Percentiles rank a stretch among this genome's conserved stretches.
Conservation (phyloP, 2,797 vertebrate species). For the Cirrhinus mrigala region DNA sequence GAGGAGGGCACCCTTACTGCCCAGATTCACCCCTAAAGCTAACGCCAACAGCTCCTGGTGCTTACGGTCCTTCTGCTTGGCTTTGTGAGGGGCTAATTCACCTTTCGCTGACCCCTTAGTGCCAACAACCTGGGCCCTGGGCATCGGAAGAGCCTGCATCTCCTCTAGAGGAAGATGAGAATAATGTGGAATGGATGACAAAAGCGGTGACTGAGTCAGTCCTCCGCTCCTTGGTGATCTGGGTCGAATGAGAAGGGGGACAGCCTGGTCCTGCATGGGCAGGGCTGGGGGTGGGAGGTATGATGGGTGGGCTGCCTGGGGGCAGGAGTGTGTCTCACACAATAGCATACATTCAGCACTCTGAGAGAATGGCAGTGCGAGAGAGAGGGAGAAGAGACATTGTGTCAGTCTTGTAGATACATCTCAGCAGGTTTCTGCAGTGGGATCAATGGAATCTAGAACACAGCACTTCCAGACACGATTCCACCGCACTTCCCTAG, state of each 20-base stretch:
- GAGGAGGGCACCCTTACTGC: constrained; percentile 85
- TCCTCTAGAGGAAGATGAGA: constrained; percentile 69
- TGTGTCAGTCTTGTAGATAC: constrained; percentile 69
- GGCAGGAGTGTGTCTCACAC: constrained; percentile 89
- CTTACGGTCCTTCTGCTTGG: constrained; percentile 85
- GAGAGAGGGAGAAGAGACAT: constrained; percentile 51
- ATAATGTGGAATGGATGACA: constrained; percentile 48
- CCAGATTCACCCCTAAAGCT: constrained; percentile 91
- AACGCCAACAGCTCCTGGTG: constrained; percentile 92
- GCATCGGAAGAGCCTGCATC: constrained; percentile 80
- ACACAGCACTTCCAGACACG: constrained; percentile 64
- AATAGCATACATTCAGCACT: constrained; percentile 85
- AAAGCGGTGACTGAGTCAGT: constrained; percentile 49
- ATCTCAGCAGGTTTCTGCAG: constrained; percentile 76
- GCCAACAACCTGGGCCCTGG: constrained; percentile 68
- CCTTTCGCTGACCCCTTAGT: constrained; percentile 75
- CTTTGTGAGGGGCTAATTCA: constrained; percentile 80
- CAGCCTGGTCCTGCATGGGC: constrained; percentile 24
- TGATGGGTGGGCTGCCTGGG: constrained; percentile 80
- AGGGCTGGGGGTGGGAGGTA: constrained; percentile 66
- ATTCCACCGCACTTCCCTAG: constrained; percentile 61
- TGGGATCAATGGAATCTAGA: constrained; percentile 72
- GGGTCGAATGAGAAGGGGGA: constrained; percentile 59
- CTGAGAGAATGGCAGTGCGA: constrained; percentile 46
- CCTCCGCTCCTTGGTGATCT: constrained; percentile 26